These are phyloP conservation scores for Apocheima hispidaria DNA, from an alignment of 2,888 invertebrate genomes.

Conservation along the genomic window DNA sequence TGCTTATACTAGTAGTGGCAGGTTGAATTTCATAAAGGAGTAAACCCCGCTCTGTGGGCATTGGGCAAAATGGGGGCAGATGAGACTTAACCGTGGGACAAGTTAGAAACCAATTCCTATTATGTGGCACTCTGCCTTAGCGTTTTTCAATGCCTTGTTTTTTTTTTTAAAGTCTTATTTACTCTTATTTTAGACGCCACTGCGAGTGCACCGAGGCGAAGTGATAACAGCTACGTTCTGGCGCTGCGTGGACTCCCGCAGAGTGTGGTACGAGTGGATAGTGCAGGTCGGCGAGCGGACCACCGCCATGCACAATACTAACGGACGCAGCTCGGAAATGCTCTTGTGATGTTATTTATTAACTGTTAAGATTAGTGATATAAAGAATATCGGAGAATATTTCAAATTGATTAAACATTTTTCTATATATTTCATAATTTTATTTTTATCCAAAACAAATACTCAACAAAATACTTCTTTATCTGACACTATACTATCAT, in stretches of 20 bases:
- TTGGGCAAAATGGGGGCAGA: no score
- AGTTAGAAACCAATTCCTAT: no score
- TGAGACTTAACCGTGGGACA: no score
- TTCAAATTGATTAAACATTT: constrained; percentile 17
- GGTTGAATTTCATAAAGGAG: no score
- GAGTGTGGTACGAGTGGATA: constrained; percentile 99
- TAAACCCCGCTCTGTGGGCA: no score
- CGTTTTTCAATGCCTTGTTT: background rate
- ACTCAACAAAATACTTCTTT: background rate
- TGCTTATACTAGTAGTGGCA: no score
- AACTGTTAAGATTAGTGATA: constrained; percentile 20
- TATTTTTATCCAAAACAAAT: background rate
- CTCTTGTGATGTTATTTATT: constrained; percentile 64
- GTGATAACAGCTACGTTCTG: constrained; percentile 93
- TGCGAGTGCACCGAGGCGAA: constrained; percentile 90
- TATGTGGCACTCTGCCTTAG: no score
- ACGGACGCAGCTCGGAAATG: constrained; percentile 80
- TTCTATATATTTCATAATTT: constrained; percentile 9
- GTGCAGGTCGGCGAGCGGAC: constrained; percentile 70
- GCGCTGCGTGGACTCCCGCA: constrained; percentile 91
- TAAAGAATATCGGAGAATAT: background rate
- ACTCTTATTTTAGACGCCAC: constrained; percentile 87
- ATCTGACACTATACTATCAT: background rate
- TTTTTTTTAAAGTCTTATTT: background rate
- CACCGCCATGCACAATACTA: constrained; percentile 71